These are phyloP conservation scores for Leptarthrus brevirostris DNA, from an alignment of 2,888 invertebrate genomes.

Conservation along the genomic window DNA sequence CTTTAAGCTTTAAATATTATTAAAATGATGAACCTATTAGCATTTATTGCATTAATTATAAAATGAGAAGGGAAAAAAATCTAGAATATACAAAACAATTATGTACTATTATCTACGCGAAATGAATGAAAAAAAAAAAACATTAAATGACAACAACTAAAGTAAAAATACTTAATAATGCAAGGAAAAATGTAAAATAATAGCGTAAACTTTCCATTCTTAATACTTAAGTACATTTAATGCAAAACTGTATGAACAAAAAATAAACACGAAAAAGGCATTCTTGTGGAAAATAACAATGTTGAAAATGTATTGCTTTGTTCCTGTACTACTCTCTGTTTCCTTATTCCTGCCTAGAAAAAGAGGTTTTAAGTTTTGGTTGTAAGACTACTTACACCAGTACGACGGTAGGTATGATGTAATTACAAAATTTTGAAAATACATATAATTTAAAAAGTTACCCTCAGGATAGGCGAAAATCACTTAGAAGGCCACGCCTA, in stretches of 20 bases:
- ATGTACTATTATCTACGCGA: too few relatives aligned
- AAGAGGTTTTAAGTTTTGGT: too few relatives aligned
- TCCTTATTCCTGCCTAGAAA: too few relatives aligned
- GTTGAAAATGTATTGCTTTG: too few relatives aligned
- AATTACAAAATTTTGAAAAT: too few relatives aligned
- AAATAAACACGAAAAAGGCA: slow-evolving; percentile 31
- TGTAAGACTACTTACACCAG: too few relatives aligned
- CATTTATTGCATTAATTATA: slow-evolving; percentile 16
- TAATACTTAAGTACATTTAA: slow-evolving; percentile 41
- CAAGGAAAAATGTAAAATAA: slow-evolving; percentile 32
- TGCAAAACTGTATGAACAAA: slow-evolving; percentile 42
- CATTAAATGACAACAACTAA: neutral
- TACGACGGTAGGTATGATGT: too few relatives aligned
- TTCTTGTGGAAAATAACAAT: slow-evolving; percentile 44
- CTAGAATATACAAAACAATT: neutral
- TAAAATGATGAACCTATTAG: neutral
- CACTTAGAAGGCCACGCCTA: too few relatives aligned
- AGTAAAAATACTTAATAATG: slow-evolving; percentile 5
- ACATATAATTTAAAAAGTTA: too few relatives aligned
- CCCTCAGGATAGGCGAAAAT: too few relatives aligned
- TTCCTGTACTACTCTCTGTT: too few relatives aligned
- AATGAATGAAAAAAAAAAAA: neutral
- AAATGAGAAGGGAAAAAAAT: neutral
- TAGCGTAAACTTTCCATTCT: slow-evolving; percentile 44
- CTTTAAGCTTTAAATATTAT: slow-evolving; percentile 44